These are phyloP conservation scores for Hetaerina titia DNA, from an alignment of 2,888 invertebrate genomes.

Conservation along the genomic window DNA sequence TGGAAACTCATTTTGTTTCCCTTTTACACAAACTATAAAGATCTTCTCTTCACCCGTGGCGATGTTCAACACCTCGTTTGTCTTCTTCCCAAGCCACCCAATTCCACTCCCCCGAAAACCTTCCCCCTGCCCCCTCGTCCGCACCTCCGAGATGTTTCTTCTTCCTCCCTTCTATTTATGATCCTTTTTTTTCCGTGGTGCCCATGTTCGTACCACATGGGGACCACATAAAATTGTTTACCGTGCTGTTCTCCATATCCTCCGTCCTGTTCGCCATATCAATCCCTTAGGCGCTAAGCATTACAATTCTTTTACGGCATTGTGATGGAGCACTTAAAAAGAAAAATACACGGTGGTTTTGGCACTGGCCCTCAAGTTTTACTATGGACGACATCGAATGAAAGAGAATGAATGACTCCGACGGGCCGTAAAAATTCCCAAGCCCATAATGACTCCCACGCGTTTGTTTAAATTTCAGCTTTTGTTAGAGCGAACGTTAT, in stretches of 20 bases:
- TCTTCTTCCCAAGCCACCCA: neutral
- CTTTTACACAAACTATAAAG: neutral
- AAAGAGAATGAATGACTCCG: neutral
- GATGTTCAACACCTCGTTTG: neutral
- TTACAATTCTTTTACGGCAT: slow-evolving; percentile 1
- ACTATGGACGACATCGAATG: neutral
- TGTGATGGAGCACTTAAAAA: slow-evolving; percentile 27
- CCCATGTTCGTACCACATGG: neutral
- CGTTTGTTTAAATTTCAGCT: neutral
- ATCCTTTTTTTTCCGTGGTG: neutral
- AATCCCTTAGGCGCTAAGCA: neutral
- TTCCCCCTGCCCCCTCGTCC: neutral
- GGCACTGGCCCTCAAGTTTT: neutral
- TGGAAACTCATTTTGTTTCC: neutral
- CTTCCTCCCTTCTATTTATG: neutral
- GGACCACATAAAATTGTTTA: neutral
- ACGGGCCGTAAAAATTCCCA: neutral
- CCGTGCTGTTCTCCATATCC: neutral
- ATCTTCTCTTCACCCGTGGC: neutral
- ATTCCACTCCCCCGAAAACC: neutral
- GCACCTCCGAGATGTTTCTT: neutral
- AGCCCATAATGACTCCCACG: neutral
- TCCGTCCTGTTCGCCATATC: too few relatives aligned
- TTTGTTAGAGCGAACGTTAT: neutral
- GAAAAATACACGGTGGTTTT: neutral